A percentile compares a stretch with the other conserved stretches of the same genome.
Conservation (phyloP, 2,888 invertebrate species). For the Shargacucullia verbasci region DNA sequence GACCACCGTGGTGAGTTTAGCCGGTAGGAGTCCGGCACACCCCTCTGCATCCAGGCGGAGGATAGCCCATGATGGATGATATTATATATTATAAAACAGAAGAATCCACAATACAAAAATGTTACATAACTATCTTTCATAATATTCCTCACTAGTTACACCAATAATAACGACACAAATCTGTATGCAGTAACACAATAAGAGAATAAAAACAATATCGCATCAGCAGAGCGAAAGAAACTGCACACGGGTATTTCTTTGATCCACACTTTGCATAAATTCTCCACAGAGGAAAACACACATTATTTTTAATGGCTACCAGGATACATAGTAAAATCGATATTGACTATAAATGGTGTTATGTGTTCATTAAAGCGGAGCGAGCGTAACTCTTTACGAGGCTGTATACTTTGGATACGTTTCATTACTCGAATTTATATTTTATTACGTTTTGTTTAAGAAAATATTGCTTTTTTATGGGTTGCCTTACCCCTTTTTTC, state of each 20-base stretch:
- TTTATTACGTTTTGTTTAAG: conserved; percentile 56
- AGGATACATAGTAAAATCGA: conserved; percentile 64
- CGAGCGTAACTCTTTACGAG: conserved; percentile 52
- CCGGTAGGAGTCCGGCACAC: too few species aligned
- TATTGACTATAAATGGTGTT: conserved; percentile 66
- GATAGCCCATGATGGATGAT: too few species aligned
- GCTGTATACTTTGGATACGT: conserved; percentile 49
- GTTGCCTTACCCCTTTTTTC: conserved; percentile 17
- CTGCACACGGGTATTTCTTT: conserved; percentile 19
- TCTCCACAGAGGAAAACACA: conserved; percentile 17
- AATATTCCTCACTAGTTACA: too few species aligned
- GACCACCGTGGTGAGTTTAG: too few species aligned
- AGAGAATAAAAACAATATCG: neutral
- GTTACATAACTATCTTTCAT: too few species aligned
- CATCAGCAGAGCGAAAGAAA: conserved; percentile 21
- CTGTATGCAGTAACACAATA: too few species aligned
- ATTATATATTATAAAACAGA: too few species aligned
- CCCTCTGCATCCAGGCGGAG: too few species aligned
- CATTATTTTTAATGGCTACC: conserved; percentile 51
- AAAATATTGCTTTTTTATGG: conserved; percentile 49
- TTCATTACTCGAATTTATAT: conserved; percentile 59
- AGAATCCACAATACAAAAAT: too few species aligned
- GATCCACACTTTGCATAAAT: conserved; percentile 26
- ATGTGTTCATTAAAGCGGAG: conserved; percentile 64
- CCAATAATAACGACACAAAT: too few species aligned